Base-by-base conservation (phyloP, 2,888 invertebrate species). In the Osmoderma eremita region DNA sequence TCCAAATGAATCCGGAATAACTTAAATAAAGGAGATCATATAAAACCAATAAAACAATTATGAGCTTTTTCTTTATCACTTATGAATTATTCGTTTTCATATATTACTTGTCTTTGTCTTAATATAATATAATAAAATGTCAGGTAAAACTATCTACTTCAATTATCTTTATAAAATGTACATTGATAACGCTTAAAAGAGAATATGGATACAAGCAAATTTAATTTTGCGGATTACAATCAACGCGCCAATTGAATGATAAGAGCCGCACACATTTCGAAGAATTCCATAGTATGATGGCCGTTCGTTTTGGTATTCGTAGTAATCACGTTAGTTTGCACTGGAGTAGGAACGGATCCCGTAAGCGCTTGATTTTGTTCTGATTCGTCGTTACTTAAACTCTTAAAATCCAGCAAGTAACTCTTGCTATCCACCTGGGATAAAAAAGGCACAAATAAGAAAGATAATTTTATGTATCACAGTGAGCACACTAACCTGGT, bases 221-320 rank as follows among this genome's bases (percentile, higher is more conserved):
- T 53, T 53, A 53, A 53, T 53, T 6, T 30, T 15, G 10, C 17
- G n/a, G n/a, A n/a, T 38, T 56, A 39, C 42, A 68, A 61, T 83
- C 88, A 97, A 83, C 97, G 93, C 30, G 99, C 99, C 70, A 99
- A 86, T 76, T 99, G 98, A 70, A 98, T 97, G 76, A 99, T 99
- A 50, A 99, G 87, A 1, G 96, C 95, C 17, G 99, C 97, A 83
- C 99, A 99, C 97, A 99, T 99, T 85, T 99, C 99, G 80, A 99
- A 99, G 85, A 99, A 99, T 84, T 99, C 98, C 94, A 99, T 97
- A 1, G 98, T 98, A 82, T 97, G 97, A 79, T 98, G 97, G 0
- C 93, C 94, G 20, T 77, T 70, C 17, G 67, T 69, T 38, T 69
- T 61, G 53, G 72, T 73, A 38, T 68, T 67, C 10, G 68, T 61